Evolutionary conservation across 1,140 invertebrate genomes (phyloP).

Genomic region (Papilio dardanus): DNA sequence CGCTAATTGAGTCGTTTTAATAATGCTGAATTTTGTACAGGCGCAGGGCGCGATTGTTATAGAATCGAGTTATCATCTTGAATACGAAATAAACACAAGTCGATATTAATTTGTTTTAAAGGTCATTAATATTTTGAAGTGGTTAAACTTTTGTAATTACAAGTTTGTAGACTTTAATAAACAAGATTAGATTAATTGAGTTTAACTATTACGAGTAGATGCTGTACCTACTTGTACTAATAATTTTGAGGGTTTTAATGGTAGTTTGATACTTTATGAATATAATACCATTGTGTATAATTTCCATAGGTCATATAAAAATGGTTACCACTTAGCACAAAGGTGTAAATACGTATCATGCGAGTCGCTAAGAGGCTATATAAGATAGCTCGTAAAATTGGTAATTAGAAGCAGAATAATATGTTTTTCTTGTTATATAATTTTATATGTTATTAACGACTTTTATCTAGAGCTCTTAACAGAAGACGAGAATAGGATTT

Average conservation of each 20-base stretch:
- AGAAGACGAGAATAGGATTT: constrained; percentile 7
- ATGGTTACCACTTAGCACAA: constrained; percentile 16
- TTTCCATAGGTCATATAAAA: constrained; percentile 25
- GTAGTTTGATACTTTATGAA: background rate
- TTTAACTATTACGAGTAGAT: background rate
- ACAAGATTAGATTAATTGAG: background rate
- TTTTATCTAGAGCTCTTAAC: constrained; percentile 13
- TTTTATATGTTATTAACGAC: constrained; percentile 16
- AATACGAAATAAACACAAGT: constrained; percentile 29
- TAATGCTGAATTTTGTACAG: constrained; percentile 48
- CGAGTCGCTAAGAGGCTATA: constrained; percentile 34
- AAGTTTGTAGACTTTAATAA: background rate
- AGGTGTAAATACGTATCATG: constrained; percentile 31
- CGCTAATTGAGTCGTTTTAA: constrained; percentile 66
- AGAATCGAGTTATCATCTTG: constrained; percentile 30
- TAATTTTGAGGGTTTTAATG: background rate
- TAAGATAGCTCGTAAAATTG: constrained; percentile 32
- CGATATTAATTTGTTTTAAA: constrained; percentile 22
- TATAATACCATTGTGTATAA: background rate
- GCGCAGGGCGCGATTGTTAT: constrained; percentile 4
- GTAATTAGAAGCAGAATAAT: constrained; percentile 35
- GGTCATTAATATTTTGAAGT: constrained; percentile 5
- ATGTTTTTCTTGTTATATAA: constrained; percentile 24
- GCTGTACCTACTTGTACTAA: background rate
- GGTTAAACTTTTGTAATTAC: constrained; percentile 19